Base-by-base conservation (phyloP, 2,797 vertebrate genomes). In the Acrocephalus scirpaceus region DNA sequence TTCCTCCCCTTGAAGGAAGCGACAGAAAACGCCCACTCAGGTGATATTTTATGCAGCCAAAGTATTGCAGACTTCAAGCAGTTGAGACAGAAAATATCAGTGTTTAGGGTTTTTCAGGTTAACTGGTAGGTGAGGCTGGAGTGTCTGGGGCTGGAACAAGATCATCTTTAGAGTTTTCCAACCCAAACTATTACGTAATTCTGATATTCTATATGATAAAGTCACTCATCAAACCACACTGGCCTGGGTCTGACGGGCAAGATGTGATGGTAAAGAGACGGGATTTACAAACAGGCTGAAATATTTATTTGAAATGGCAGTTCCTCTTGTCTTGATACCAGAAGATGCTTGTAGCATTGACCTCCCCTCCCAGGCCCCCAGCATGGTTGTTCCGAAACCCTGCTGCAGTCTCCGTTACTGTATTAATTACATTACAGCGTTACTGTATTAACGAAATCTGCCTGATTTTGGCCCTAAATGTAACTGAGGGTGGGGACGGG, bases 321-420 rank as follows among this genome's bases (percentile, higher is more conserved):
- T 34, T 29, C 5, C 27, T 53, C 32, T 47, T 32, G 16, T 13
- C 34, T 48, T 18, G 13, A 12, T 48, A 5, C 15, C 36, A 36
- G 26, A 78, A 47, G 23, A 22, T 42, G 53, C 10, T 71, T 5
- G 2, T 2, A 9, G 14, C 34, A 36, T 5, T 8, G 30, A 58
- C 30, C 30, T 36, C 36, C 36, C 36, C 36, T 36, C 29, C 17
- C 67, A 1, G 2, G 1, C 5, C 3, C 16, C 8, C 8, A 1
- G 9, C 4, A 22, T 0, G 64, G 25, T 45, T 34, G 47, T 2
- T 13, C 36, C 61, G 57, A 47, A 62, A 18, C 20, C 9, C 44
- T 11, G 56, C 44, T 7, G 3, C 1, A 12, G 7, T 12, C 34
- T 7, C 17, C 0, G 1, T 0, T 21, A 6, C 20, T 6, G 36